phyloP scores from a whole-genome alignment of 2,888 invertebrate genomes.

The Rosalia funebris region DNA sequence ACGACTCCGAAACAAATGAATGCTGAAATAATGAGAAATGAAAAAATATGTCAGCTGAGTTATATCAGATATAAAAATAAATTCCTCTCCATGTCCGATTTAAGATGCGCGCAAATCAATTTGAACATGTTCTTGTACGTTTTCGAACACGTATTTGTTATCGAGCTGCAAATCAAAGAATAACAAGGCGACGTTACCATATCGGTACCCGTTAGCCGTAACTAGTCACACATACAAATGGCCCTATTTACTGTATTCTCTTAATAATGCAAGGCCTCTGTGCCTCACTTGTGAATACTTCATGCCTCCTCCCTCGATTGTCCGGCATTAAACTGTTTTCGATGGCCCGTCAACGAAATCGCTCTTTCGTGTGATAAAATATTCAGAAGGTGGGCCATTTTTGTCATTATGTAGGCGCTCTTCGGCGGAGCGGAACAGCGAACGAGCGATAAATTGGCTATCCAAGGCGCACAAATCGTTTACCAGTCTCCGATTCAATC shows the following conservation, averaged over 20 bases:
- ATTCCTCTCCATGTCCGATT: constrained; percentile 2
- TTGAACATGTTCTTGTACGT: constrained; percentile 29
- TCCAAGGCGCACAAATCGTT: constrained; percentile 50
- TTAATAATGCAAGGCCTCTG: constrained; percentile 17
- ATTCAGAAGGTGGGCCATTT: constrained; percentile 43
- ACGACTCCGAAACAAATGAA: too few relatives aligned
- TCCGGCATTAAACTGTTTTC: constrained; percentile 11
- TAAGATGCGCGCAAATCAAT: constrained; percentile 20
- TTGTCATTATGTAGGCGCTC: constrained; percentile 28
- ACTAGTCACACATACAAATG: constrained; percentile 43
- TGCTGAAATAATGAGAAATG: too few relatives aligned
- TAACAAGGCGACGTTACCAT: constrained; percentile 40
- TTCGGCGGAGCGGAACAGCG: constrained; percentile 41
- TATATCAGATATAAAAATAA: constrained; percentile 11
- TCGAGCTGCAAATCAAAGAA: constrained; percentile 37
- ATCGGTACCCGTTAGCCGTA: constrained; percentile 32
- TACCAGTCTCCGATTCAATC: constrained; percentile 50
- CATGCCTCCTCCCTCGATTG: neutral
- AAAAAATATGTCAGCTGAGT: too few relatives aligned
- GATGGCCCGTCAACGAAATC: constrained; percentile 34
- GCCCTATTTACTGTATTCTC: constrained; percentile 45
- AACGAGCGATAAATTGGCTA: constrained; percentile 53
- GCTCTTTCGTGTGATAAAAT: constrained; percentile 43
- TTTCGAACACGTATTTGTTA: constrained; percentile 29
- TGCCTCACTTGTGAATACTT: constrained; percentile 9